Percentiles rank a stretch among this genome's conserved stretches.
Conservation (phyloP, 2,797 vertebrate genomes). For the Macropodus opercularis region DNA sequence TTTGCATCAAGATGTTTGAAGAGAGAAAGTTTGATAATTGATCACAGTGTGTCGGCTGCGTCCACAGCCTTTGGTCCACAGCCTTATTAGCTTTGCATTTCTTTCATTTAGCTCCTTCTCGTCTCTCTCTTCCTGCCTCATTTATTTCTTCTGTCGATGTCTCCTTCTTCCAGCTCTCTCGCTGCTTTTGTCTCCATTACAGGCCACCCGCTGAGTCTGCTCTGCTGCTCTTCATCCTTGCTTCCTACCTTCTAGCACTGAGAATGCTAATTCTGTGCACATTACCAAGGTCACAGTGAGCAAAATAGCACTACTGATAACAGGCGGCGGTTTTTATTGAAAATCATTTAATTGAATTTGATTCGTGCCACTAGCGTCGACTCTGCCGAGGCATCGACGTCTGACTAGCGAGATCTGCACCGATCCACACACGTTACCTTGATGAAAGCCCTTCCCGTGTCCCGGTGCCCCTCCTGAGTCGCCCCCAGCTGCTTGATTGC, state of each 20-base stretch:
- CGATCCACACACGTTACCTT: slow-evolving; percentile 32
- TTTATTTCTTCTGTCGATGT: slow-evolving; percentile 30
- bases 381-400: slow-evolving; percentile 69
- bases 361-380: slow-evolving; percentile 72
- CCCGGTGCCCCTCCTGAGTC: slow-evolving; percentile 27
- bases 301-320: slow-evolving; percentile 79
- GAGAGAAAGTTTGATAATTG: slow-evolving; percentile 14
- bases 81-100: slow-evolving; percentile 18
- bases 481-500: slow-evolving; percentile 17
- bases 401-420: slow-evolving; percentile 37
- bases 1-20: slow-evolving; percentile 4
- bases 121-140: slow-evolving; percentile 18
- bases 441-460: slow-evolving; percentile 32
- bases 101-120: slow-evolving; percentile 7
- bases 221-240: slow-evolving; percentile 53
- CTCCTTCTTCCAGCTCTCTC: slow-evolving; percentile 5
- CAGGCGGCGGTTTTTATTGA: slow-evolving; percentile 57
- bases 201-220: slow-evolving; percentile 46
- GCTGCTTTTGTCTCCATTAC: slow-evolving; percentile 47
- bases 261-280: slow-evolving; percentile 54
- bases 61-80: slow-evolving; percentile 2
- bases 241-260: slow-evolving; percentile 53
- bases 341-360: slow-evolving; percentile 83
- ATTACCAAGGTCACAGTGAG: slow-evolving; percentile 77
- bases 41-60: neutral